Base-by-base conservation (phyloP, 1,140 invertebrate genomes). In the Brachystomella parvula region DNA sequence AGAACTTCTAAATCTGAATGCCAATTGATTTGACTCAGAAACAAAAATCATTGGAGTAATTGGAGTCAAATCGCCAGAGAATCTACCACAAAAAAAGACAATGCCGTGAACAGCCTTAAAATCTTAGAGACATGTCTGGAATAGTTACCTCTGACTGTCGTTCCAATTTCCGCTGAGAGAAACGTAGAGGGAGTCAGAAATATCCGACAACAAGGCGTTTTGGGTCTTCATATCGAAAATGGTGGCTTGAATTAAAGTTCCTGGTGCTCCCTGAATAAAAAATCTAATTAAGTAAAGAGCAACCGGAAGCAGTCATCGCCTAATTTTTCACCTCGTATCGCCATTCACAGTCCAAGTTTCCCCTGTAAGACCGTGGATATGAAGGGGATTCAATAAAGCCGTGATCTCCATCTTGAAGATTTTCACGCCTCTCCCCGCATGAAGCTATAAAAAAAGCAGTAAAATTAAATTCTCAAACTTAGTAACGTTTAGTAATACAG, bases 161-260 rank as follows among this genome's bases (percentile, higher is more conserved):
- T n/a, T 47, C 63, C 63, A 64, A 21, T 64, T 57, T 32, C 63
- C 63, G 39, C 26, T 29, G 6, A 57, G n/a, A 2, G 63, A 49
- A 17, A 64, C 49, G 29, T 32, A 64, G 3, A 64, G 49, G 24
- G 63, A 56, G 32, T 64, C 63, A 1, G 49, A 29, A 24, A 30
- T 26, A n/a, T 31, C 63, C 19, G 32, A 15, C 2, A 56, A 32
- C 3, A 47, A n/a, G 2, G 31, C 28, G 31, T 47, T 64, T 64
- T 57, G 21, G n/a, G 47, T 57, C 21, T 47, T n/a, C 2, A 58
- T n/a, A 29, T 64, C 63, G 21, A 64, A 57, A 31, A 64, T 31
- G 19, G 63, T 57, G 2, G 53, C 63, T 64, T 57, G 28, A 28
- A 64, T 64, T n/a, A 6, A 2, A 39, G 26, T 26, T 56, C 53